phyloP scores from a whole-genome alignment of 30 jellyfish, hydroid and myxozoan species.

The Catostylus mosaicus region DNA sequence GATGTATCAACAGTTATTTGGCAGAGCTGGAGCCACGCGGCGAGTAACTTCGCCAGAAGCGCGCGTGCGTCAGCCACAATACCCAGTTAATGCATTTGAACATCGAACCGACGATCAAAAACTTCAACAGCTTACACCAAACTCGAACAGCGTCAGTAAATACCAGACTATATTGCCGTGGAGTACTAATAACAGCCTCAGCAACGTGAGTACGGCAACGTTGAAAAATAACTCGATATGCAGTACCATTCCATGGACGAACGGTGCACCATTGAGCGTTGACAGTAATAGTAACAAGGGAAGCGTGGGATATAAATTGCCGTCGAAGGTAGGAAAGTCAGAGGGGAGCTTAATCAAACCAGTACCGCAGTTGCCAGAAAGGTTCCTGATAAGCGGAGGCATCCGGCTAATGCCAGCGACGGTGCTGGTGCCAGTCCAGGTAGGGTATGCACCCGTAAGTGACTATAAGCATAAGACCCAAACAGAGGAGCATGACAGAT shows the following conservation, averaged over 20 bases:
- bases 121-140: conserved; percentile 5
- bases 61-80: conserved; percentile 1
- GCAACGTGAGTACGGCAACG: neutral
- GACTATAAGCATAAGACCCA: conserved; percentile 18
- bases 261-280: neutral
- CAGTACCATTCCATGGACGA: neutral
- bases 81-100: neutral
- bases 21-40: conserved; percentile 4
- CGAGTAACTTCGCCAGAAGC: conserved; percentile 2
- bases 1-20: conserved; percentile 47
- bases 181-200: neutral
- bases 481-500: conserved; percentile 25
- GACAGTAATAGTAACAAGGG: neutral
- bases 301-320: conserved; percentile 26
- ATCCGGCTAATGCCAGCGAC: conserved; percentile 75
- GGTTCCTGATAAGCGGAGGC: conserved; percentile 49
- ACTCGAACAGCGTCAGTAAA: neutral
- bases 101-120: conserved; percentile 14
- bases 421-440: conserved; percentile 76
- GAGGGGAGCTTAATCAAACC: conserved; percentile 55
- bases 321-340: conserved; percentile 20
- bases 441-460: conserved; percentile 39
- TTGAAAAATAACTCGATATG: neutral
- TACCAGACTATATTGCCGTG: conserved; percentile 7
- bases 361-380: conserved; percentile 65